Evolutionary conservation across 1,140 invertebrate genomes (phyloP).

Genomic region (Ruditapes philippinarum): DNA sequence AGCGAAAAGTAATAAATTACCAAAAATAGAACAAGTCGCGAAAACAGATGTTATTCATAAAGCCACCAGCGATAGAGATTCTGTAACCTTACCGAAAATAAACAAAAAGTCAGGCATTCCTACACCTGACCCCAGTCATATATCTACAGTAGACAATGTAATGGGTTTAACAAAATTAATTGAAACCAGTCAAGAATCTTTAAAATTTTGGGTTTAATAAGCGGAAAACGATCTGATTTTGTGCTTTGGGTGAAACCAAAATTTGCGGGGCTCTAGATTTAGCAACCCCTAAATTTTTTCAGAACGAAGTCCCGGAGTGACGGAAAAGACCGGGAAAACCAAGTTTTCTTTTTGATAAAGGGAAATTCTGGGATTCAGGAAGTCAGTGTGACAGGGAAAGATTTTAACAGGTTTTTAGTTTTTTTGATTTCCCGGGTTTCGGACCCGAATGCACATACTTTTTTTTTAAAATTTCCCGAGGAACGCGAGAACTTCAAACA

Average conservation of each 20-base stretch:
- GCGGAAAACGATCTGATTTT: constrained; percentile 46
- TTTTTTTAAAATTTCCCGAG: too few relatives aligned
- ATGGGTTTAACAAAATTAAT: constrained; percentile 13
- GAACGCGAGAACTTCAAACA: too few relatives aligned
- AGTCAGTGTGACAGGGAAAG: constrained; percentile 56
- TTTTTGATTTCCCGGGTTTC: too few relatives aligned
- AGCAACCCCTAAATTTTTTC: constrained; percentile 14
- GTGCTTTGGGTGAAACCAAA: neutral
- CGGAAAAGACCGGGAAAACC: constrained; percentile 30
- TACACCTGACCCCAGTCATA: constrained; percentile 13
- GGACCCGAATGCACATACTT: constrained; percentile 19
- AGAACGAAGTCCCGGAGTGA: neutral
- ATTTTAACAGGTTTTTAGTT: too few relatives aligned
- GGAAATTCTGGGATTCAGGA: constrained; percentile 55
- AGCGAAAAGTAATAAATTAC: neutral
- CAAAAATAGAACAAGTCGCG: neutral
- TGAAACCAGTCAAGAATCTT: constrained; percentile 46
- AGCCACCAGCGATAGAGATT: neutral
- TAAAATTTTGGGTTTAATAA: constrained; percentile 16
- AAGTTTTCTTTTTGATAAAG: constrained; percentile 32
- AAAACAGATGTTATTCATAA: neutral
- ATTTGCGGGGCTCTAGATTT: neutral
- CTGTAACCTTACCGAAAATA: neutral
- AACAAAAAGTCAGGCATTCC: constrained; percentile 20
- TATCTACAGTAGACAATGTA: constrained; percentile 47